Percentiles rank a stretch among this genome's conserved stretches.
Evolutionary conservation across 2,888 invertebrate species (phyloP).

Genomic region (Drosophila hawaiiensis): DNA sequence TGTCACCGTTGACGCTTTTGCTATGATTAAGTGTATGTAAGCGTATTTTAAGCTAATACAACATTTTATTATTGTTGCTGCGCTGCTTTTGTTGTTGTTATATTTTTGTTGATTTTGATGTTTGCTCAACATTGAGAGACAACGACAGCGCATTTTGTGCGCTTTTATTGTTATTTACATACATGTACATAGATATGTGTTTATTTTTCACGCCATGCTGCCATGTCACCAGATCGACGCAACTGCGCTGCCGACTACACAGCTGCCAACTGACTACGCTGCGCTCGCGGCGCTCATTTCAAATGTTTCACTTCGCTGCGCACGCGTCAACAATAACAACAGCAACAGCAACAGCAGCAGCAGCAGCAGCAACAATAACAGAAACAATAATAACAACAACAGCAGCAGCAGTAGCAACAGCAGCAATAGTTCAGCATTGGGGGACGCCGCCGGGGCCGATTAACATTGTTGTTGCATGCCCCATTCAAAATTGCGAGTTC

Average conservation of each 20-base stretch:
- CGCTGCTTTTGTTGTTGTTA: neutral
- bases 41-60: constrained; percentile 42
- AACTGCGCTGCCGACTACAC: constrained; percentile 22
- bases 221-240: constrained; percentile 60
- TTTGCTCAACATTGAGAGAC: constrained; percentile 67
- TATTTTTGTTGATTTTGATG: constrained; percentile 28
- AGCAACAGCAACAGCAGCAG: constrained; percentile 13
- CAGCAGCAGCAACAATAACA: neutral
- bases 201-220: constrained; percentile 73
- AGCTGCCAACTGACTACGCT: constrained; percentile 31
- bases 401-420: neutral
- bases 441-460: constrained; percentile 49
- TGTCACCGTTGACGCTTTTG: constrained; percentile 17
- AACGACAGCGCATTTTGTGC: constrained; percentile 25
- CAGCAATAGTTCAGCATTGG: constrained; percentile 16
- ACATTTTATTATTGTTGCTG: constrained; percentile 32
- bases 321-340: constrained; percentile 67
- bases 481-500: constrained; percentile 42
- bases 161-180: constrained; percentile 65
- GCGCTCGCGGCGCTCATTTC: constrained; percentile 34
- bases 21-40: constrained; percentile 58
- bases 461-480: constrained; percentile 52
- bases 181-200: constrained; percentile 48
- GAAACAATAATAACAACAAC: constrained; percentile 7
- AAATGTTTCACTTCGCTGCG: constrained; percentile 81